Evolutionary conservation across 2,113 vertebrate species (phyloP), one percentile per base, ranked within the genome.

Genomic region (Saiga tatarica): DNA sequence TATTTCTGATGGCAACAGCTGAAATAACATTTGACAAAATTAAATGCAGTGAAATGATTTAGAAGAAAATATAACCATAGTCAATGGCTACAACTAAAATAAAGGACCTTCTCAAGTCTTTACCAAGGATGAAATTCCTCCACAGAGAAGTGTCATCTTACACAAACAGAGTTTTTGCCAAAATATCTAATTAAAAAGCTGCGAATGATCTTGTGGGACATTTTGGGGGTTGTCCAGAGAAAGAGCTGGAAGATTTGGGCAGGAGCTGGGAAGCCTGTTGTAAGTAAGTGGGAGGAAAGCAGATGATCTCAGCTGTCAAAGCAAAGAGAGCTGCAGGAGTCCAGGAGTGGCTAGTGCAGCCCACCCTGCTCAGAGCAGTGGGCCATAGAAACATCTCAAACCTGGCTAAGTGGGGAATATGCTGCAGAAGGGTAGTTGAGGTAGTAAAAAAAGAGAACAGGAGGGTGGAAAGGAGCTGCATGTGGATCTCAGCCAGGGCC

Each of bases 21-120:
- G 91, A 97, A 94, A 97, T 84, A 96, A 94, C 59, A 97, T 50
- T 84, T 86, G 64, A 67, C 6, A 76, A 89, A 96, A 83, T 97
- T 95, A 96, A 90, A 67, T 45, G 28, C n/a, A 94, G 87, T 84
- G 71, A 90, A 97, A 85, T 76, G 36, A 87, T 26, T 89, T 64
- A 93, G 62, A 85, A 92, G 55, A 88, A 97, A 97, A 76, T 85
- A 17, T 86, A 89, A 89, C 59, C 50, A 74, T 39, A 92, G 26
- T 47, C 19, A 59, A 39, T 45, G 15, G 16, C 25, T 81, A 17
- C 15, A 93, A 59, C 55, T 67, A 42, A 64, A 95, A 67, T 83
- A 64, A 94, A 96, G 85, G 57, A 92, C 26, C 23, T 64, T 81
- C 47, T 79, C n/a, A 87, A 91, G 84, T 81, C 52, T 97, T 87